Conservation (phyloP, 2,113 vertebrate species). For the Prochilodus magdalenae region DNA sequence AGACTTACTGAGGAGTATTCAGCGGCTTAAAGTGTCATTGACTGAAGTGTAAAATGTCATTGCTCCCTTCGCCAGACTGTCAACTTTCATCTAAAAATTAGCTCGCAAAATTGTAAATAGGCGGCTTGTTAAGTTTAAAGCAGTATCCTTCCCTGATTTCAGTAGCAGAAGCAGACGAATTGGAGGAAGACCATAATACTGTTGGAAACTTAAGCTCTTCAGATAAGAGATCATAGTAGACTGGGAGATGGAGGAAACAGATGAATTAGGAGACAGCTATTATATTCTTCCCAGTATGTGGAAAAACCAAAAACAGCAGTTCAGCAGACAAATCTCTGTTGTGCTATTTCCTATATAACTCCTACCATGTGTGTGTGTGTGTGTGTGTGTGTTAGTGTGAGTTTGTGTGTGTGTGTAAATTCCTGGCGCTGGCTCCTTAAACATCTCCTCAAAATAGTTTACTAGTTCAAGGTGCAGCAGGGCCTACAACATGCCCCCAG, state of each 20-base stretch:
- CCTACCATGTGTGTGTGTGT: not conserved
- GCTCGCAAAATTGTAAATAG: not conserved
- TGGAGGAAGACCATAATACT: no score
- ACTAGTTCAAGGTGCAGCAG: conserved; percentile 32
- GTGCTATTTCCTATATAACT: conserved; percentile 22
- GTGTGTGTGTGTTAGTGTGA: no score
- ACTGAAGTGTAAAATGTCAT: no score
- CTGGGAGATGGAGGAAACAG: not conserved
- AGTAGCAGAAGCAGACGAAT: not conserved
- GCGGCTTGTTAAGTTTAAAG: not conserved
- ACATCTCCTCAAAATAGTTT: conserved; percentile 29
- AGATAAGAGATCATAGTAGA: not conserved
- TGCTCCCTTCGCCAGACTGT: not conserved
- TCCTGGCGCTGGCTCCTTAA: conserved; percentile 36
- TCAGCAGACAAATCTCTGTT: not conserved
- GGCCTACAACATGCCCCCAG: conserved; percentile 2
- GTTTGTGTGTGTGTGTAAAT: conserved; percentile 19
- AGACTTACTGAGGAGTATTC: no score
- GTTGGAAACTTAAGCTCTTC: not conserved
- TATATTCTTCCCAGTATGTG: not conserved
- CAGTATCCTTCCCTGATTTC: not conserved
- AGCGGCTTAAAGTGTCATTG: no score
- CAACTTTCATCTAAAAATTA: not conserved
- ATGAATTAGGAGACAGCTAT: not conserved
- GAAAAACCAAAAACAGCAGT: not conserved